Evolutionary conservation across 2,797 vertebrate species (phyloP).

Genomic region (Gymnoscopelus braueri): DNA sequence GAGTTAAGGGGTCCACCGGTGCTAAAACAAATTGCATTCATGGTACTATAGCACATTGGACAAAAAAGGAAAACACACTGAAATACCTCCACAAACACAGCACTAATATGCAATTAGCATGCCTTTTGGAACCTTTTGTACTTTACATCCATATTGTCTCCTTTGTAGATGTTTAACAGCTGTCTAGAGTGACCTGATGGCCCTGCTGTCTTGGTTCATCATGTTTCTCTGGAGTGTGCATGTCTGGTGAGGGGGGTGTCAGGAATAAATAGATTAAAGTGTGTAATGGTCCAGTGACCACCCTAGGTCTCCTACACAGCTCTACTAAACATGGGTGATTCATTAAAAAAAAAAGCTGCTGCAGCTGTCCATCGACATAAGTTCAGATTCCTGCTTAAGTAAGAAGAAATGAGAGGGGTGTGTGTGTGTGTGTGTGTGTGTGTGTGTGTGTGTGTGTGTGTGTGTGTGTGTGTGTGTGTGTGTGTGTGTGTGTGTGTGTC

Average conservation of each 20-base stretch:
- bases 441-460: slow-evolving; percentile 15
- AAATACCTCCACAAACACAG: no score
- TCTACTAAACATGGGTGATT: slow-evolving; percentile 50
- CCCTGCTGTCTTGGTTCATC: slow-evolving; percentile 48
- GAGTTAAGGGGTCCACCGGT: no score
- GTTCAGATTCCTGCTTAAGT: slow-evolving; percentile 56
- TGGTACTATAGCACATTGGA: no score
- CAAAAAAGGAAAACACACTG: no score
- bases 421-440: slow-evolving; percentile 26
- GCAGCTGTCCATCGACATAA: slow-evolving; percentile 71
- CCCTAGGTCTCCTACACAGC: slow-evolving; percentile 37
- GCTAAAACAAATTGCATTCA: no score
- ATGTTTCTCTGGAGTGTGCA: slow-evolving; percentile 58
- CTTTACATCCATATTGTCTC: slow-evolving; percentile 29
- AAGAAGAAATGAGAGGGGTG: slow-evolving; percentile 27
- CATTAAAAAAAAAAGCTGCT: slow-evolving; percentile 48
- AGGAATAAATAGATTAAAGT: slow-evolving; percentile 77
- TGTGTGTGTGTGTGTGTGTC: slow-evolving; percentile 28
- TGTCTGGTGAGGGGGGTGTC: slow-evolving; percentile 51
- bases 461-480: slow-evolving; percentile 27
- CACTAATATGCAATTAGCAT: no score
- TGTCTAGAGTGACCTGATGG: slow-evolving; percentile 50
- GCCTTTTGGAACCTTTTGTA: not conserved
- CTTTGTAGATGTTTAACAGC: slow-evolving; percentile 25
- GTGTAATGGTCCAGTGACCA: slow-evolving; percentile 66